Evolutionary conservation across 2,888 invertebrate species (phyloP), one percentile per base, ranked within the genome.

Genomic region (Hylaea fasciaria): DNA sequence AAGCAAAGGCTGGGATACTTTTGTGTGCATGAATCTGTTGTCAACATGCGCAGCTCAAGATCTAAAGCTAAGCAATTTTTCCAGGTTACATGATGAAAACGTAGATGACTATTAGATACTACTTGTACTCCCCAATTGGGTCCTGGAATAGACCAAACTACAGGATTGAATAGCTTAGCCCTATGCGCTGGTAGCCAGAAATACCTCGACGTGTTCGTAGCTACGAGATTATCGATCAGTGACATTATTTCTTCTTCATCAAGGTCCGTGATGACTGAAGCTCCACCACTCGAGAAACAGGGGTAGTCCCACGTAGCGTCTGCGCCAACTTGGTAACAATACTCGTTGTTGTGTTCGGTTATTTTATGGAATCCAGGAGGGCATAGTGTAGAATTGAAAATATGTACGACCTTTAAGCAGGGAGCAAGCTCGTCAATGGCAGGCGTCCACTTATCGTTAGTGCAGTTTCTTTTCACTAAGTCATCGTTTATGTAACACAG

Each of bases 151-250:
- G 80, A 76, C 89, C 93, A 92, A 8, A 86, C 80, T 13, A 92
- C 70, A 16, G 93, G 92, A 59, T 86, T 83, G 64, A 88, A 92
- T 37, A 78, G 64, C 49, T 84, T 85, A n/a, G 74, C 69, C 40
- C 93, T 83, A 45, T 81, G 81, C 2, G 89, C 87, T 13, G 94
- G 94, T 54, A 94, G 68, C 94, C 94, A 94, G 70, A 80, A 88
- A 59, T 78, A 83, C 64, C 76, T 77, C 0, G 85, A 81, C 1
- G 57, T 65, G 53, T 82, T 81, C 47, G 64, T 69, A 13, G 60
- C 51, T 51, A 64, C 72, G 57, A 93, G 82, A 10, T 82, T 81
- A 40, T 73, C 57, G 28, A 91, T 58, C 56, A 92, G 63, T n/a
- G 77, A 77, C 12, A 77, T 61, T 0, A 82, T 59, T 67, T 90